Evolutionary conservation across 92 coral and sea anemone genomes (phyloP).

Genomic region (Porites cylindrica): DNA sequence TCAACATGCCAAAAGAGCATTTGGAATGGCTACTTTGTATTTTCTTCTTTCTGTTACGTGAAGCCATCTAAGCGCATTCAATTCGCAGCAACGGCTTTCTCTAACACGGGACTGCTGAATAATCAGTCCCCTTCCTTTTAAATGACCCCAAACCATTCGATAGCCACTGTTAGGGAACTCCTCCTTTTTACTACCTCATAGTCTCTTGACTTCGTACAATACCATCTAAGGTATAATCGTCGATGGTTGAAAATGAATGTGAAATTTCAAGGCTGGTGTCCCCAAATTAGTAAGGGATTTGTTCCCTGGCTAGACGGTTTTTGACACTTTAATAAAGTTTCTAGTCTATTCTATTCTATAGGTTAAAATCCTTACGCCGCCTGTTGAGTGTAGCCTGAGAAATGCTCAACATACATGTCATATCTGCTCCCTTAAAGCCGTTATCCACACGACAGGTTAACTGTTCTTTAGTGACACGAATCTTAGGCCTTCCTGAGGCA

Average conservation of each 20-base stretch:
- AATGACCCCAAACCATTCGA: constrained; percentile 43
- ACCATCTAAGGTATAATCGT: constrained; percentile 23
- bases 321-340: no score
- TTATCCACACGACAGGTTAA: constrained; percentile 28
- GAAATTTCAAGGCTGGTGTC: constrained; percentile 28
- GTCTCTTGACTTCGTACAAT: constrained; percentile 1
- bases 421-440: constrained; percentile 49
- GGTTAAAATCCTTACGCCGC: constrained; percentile 19
- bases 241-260: constrained; percentile 24
- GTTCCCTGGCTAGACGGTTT: no score
- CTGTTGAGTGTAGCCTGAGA: constrained; percentile 27
- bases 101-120: constrained; percentile 39
- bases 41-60: constrained; percentile 31
- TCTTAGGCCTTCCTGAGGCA: constrained; percentile 47
- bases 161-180: constrained; percentile 47
- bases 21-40: constrained; percentile 29
- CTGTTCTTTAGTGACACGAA: constrained; percentile 37
- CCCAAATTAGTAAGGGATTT: no score
- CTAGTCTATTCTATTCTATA: no score
- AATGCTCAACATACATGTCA: constrained; percentile 42
- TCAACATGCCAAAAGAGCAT: constrained; percentile 54
- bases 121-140: constrained; percentile 26
- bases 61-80: constrained; percentile 35
- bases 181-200: constrained; percentile 29
- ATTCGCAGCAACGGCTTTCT: constrained; percentile 21